Evolutionary conservation across 30 jellyfish, hydroid and myxozoan species (phyloP), one percentile per base, ranked within the genome.

Genomic region (Mastigias papua): DNA sequence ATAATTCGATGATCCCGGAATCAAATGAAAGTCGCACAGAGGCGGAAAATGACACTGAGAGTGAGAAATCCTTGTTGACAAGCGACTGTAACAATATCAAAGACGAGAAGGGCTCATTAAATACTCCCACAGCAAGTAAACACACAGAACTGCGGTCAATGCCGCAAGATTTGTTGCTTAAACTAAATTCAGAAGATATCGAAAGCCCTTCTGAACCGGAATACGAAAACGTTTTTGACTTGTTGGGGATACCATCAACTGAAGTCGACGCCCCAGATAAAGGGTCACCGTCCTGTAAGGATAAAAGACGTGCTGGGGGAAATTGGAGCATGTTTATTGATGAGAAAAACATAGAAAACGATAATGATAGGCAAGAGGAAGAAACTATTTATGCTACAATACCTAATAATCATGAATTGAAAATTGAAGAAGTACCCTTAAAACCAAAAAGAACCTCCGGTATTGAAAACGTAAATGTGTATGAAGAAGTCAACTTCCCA

Each of bases 401-500:
- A 2, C 77, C 77, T 21, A 69, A n/a, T 46, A 5, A 23, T 35
- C 61, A 22, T 3, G 58, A 62, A 60, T 26, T 29, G 51, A 64
- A 58, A 54, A 37, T 25, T 60, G 50, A 63, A 5, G 42, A 28
- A 23, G 84, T 37, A 30, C 27, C 32, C 19, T 16, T 29, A 23
- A 66, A 50, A 23, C 27, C 64, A 2, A 5, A 57, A 34, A 65
- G 61, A 33, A 16, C 23, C 20, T 3, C 28, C 30, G 77, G 73
- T 1, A 8, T 21, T 22, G 22, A 46, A 68, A 22, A 17, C 21
- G 89, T 86, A 9, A 76, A 86, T 80, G 96, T 86, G 29, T 82
- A 93, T 49, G 92, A 92, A 82, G 98, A 94, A 27, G 37, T 86
- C 21, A 25, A 42, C 22, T 92, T 92, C 37, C 85, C 93, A 60